These are phyloP conservation scores for Phacellophora camtschatica DNA, from an alignment of 30 jellyfish, hydroid and myxozoan genomes.

Conservation along the genomic window DNA sequence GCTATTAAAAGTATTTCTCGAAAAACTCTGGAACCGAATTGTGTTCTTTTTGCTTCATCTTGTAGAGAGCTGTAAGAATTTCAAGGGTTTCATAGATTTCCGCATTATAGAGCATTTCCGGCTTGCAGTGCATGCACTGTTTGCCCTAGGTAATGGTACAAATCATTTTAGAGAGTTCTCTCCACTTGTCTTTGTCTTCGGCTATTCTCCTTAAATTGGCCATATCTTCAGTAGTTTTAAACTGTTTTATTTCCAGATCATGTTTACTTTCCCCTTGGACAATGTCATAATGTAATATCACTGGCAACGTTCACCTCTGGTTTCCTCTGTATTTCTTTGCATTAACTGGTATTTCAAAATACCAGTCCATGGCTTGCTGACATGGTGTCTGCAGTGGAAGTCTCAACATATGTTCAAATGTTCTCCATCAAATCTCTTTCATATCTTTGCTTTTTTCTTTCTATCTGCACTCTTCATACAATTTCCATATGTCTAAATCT, in stretches of 20 bases:
- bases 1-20: too few species aligned
- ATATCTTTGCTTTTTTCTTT: background rate
- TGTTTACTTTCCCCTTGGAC: background rate
- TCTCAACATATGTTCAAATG: background rate
- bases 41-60: too few species aligned
- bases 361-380: conserved; percentile 9
- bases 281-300: background rate
- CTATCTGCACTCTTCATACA: background rate
- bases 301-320: conserved; percentile 11
- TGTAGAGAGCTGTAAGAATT: too few species aligned
- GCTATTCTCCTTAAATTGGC: conserved; percentile 4
- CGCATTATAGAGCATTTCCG: conserved; percentile 2
- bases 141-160: background rate
- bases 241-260: conserved; percentile 4
- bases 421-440: background rate
- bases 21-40: background rate
- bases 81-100: too few species aligned
- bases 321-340: conserved; percentile 21
- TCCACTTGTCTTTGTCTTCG: conserved; percentile 28
- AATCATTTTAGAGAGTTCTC: conserved; percentile 20
- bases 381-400: background rate
- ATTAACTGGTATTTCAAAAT: conserved; percentile 9
- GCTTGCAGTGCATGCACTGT: conserved; percentile 16
- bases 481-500: background rate
- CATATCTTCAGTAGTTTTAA: conserved; percentile 2